Evolutionary conservation across 2,888 invertebrate species (phyloP).

Genomic region (Rhagophthalmus giganteus): DNA sequence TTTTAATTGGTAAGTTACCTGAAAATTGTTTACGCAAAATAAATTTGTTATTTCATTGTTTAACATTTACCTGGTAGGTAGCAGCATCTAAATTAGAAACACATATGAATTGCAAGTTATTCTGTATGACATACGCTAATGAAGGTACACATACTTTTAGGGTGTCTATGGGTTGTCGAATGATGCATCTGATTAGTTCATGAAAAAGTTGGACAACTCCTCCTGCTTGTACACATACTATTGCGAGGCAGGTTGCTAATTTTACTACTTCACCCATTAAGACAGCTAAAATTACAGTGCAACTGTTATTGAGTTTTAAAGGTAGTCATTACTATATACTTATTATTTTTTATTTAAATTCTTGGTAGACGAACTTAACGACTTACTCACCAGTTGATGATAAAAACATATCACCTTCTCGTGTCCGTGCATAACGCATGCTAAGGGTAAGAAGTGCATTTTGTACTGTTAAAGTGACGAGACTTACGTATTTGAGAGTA

Average conservation of each 20-base stretch:
- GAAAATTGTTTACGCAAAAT: slow-evolving; percentile 45
- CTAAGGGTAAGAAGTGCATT: slow-evolving; percentile 95
- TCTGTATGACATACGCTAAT: slow-evolving; percentile 92
- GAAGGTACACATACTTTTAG: slow-evolving; percentile 94
- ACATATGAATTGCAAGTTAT: slow-evolving; percentile 95
- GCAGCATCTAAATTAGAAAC: slow-evolving; percentile 98
- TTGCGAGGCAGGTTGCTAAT: slow-evolving; percentile 75
- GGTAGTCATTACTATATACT: not conserved
- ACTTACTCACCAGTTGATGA: slow-evolving; percentile 92
- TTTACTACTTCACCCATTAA: slow-evolving; percentile 91
- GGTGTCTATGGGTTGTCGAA: slow-evolving; percentile 83
- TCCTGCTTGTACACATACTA: slow-evolving; percentile 79
- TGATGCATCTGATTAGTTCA: slow-evolving; percentile 70
- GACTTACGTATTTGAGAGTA: slow-evolving; percentile 82
- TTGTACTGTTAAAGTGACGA: slow-evolving; percentile 90
- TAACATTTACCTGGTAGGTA: slow-evolving; percentile 83
- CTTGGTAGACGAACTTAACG: no score
- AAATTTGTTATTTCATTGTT: slow-evolving; percentile 21
- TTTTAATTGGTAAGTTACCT: slow-evolving; percentile 97
- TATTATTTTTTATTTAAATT: slow-evolving; percentile 8
- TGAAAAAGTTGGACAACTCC: slow-evolving; percentile 61
- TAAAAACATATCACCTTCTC: slow-evolving; percentile 86
- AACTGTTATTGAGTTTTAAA: no score
- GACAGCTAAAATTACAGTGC: slow-evolving; percentile 87
- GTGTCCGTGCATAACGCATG: slow-evolving; percentile 93